These are phyloP conservation scores for Pachymerium ferrugineum DNA, from an alignment of 2,888 invertebrate species.

Conservation along the genomic window DNA sequence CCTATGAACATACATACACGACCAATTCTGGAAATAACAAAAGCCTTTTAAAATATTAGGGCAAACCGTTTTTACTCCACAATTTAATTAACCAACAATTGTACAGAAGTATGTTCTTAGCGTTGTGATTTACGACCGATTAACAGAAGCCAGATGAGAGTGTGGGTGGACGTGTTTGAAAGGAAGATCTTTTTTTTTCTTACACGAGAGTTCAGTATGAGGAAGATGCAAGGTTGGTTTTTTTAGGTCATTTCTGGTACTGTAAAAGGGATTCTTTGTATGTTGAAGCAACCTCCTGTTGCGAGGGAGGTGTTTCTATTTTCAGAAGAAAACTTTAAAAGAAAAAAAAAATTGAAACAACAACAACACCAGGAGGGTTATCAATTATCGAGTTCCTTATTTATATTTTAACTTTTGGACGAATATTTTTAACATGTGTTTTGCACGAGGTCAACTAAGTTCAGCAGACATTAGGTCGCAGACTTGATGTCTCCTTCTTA, in stretches of 20 bases:
- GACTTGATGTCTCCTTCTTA: slow-evolving; percentile 1
- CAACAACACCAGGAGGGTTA: background rate
- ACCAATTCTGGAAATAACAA: too few relatives aligned
- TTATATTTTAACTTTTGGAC: background rate
- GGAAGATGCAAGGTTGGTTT: background rate
- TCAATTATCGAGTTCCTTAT: background rate
- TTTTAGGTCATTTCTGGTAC: background rate
- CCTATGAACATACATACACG: too few relatives aligned
- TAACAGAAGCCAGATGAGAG: background rate
- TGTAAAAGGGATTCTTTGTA: slow-evolving; percentile 7
- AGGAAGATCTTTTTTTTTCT: background rate
- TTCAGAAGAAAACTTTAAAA: background rate
- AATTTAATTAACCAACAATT: too few relatives aligned
- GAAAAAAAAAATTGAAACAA: background rate
- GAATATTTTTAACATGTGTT: background rate
- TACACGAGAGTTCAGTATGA: background rate
- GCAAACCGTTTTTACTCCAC: too few relatives aligned
- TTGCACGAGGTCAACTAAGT: background rate
- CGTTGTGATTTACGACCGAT: too few relatives aligned
- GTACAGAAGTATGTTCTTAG: too few relatives aligned
- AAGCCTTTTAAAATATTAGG: too few relatives aligned
- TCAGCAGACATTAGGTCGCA: slow-evolving; percentile 12
- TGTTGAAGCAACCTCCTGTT: slow-evolving; percentile 15
- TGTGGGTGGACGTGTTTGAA: background rate
- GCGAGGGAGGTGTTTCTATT: slow-evolving; percentile 12